These are phyloP conservation scores for Cryptomyrus ogoouensis DNA, from an alignment of 2,113 vertebrate genomes.

Conservation along the genomic window DNA sequence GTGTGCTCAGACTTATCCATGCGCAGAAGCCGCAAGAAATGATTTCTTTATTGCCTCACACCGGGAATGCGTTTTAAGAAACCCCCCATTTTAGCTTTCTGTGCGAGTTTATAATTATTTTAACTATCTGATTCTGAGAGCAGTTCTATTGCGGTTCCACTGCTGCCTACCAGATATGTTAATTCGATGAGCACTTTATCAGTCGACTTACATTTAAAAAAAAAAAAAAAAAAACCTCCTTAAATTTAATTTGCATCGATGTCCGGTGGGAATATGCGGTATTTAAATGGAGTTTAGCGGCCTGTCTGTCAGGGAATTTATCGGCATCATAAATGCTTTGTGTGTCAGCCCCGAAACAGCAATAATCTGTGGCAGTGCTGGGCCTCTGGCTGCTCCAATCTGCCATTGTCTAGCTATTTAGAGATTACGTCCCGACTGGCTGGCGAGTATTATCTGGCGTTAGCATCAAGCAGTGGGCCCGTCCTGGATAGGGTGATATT, in stretches of 20 bases:
- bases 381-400: slow-evolving; percentile 36
- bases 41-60: slow-evolving; percentile 51
- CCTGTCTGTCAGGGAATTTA: slow-evolving; percentile 28
- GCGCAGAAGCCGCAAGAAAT: slow-evolving; percentile 46
- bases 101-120: slow-evolving; percentile 28
- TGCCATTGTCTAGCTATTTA: slow-evolving; percentile 33
- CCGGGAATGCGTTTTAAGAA: slow-evolving; percentile 30
- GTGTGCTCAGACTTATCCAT: slow-evolving; percentile 49
- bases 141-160: slow-evolving; percentile 13
- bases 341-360: slow-evolving; percentile 13
- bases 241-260: slow-evolving; percentile 23
- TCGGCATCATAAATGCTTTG: slow-evolving; percentile 18
- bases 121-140: slow-evolving; percentile 24
- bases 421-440: slow-evolving; percentile 30
- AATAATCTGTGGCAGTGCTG: slow-evolving; percentile 26
- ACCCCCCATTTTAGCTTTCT: slow-evolving; percentile 14
- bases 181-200: slow-evolving; percentile 25
- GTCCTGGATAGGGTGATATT: neutral
- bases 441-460: slow-evolving; percentile 34
- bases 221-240: neutral
- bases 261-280: slow-evolving; percentile 17
- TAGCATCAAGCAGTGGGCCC: slow-evolving; percentile 2
- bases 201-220: neutral
- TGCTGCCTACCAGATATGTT: slow-evolving; percentile 24
- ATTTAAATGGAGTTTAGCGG: slow-evolving; percentile 27